Evolutionary conservation across 2,113 vertebrate genomes (phyloP).

Genomic region (Nymphicus hollandicus): DNA sequence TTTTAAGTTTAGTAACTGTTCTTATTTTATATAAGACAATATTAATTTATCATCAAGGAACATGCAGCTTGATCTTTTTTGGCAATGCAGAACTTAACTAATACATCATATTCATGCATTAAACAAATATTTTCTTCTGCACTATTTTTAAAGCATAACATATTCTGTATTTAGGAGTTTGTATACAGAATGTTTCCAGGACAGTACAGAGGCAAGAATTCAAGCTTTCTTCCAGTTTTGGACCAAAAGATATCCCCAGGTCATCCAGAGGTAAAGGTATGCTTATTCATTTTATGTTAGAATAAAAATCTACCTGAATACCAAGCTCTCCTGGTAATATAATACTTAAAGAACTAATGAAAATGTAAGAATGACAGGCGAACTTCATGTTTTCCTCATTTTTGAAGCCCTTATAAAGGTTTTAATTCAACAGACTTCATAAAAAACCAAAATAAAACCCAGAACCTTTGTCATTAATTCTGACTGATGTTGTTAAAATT

Average conservation of each 20-base stretch:
- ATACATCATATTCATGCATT: neutral
- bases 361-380: neutral
- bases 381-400: neutral
- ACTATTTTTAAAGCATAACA: neutral
- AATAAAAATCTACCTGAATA: neutral
- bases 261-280: neutral
- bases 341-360: neutral
- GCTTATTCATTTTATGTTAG: neutral
- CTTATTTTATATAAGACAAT: neutral
- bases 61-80: neutral
- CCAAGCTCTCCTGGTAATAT: neutral
- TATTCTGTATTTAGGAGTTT: neutral
- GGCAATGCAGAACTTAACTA: neutral
- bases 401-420: neutral
- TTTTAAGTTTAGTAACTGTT: neutral
- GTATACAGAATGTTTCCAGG: neutral
- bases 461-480: neutral
- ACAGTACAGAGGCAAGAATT: neutral
- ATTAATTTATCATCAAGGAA: neutral
- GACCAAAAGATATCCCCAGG: neutral
- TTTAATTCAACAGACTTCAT: neutral
- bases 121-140: neutral
- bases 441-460: neutral
- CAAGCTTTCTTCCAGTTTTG: neutral
- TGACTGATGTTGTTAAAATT: neutral